Percentiles rank a stretch among this genome's conserved stretches.
Conservation (phyloP, 2,113 vertebrate genomes). For the Myodes glareolus region DNA sequence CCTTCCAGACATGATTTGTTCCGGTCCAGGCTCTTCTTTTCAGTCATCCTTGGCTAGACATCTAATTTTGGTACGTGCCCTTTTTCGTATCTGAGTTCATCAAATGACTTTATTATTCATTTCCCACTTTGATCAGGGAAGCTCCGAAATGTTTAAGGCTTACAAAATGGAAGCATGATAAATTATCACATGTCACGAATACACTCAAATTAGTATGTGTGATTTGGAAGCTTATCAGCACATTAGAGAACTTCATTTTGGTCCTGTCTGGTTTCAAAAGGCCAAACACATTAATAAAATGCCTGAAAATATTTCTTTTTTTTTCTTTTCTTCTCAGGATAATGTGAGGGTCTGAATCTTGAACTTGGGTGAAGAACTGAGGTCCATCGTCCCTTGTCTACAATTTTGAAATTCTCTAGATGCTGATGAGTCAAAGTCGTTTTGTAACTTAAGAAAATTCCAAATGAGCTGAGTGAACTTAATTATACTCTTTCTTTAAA, state of each 20-base stretch:
- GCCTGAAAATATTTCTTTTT: not conserved
- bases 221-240: slow-evolving; percentile 58
- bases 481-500: slow-evolving; percentile 40
- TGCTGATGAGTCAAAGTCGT: not conserved
- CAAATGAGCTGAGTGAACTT: slow-evolving; percentile 11
- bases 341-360: slow-evolving; percentile 9
- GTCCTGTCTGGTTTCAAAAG: slow-evolving; percentile 55
- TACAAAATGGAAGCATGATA: slow-evolving; percentile 55
- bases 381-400: not conserved
- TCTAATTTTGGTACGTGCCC: slow-evolving; percentile 52
- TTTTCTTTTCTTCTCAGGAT: slow-evolving; percentile 10
- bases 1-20: slow-evolving; percentile 57
- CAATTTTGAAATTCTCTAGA: slow-evolving; percentile 37
- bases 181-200: slow-evolving; percentile 52
- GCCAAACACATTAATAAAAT: slow-evolving; percentile 56
- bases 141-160: slow-evolving; percentile 58
- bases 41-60: slow-evolving; percentile 66
- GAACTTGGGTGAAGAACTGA: slow-evolving; percentile 50
- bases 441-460: slow-evolving; percentile 51
- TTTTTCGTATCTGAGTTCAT: slow-evolving; percentile 58
- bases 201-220: slow-evolving; percentile 61
- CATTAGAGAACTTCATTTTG: slow-evolving; percentile 62
- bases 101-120: slow-evolving; percentile 66
- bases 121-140: slow-evolving; percentile 59
- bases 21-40: not conserved